Evolutionary conservation across 2,888 invertebrate species (phyloP).

Genomic region (Rosalia funebris): DNA sequence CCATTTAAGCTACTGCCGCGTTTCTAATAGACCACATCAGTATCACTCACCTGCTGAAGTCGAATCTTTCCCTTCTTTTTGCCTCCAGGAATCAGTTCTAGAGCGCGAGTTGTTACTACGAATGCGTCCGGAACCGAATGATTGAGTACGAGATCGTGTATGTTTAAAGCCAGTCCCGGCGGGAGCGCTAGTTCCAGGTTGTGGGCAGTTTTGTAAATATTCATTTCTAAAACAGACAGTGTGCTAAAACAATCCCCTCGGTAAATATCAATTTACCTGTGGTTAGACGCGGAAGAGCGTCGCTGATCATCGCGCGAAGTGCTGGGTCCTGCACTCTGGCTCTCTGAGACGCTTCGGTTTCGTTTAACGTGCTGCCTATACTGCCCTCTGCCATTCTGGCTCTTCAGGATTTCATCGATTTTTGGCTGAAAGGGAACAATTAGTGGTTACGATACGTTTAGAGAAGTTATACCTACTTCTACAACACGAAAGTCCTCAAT

Average conservation of each 20-base stretch:
- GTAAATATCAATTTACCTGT: constrained; percentile 43
- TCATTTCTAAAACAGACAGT: constrained; percentile 46
- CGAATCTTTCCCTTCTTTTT: constrained; percentile 49
- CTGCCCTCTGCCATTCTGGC: constrained; percentile 61
- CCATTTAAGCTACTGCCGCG: too few species aligned
- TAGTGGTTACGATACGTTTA: too few species aligned
- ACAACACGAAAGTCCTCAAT: constrained; percentile 90
- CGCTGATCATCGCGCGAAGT: constrained; percentile 45
- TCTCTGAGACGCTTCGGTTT: constrained; percentile 76
- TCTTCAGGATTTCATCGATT: constrained; percentile 70
- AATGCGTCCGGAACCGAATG: constrained; percentile 60
- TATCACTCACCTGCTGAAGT: constrained; percentile 41
- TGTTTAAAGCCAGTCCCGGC: constrained; percentile 55
- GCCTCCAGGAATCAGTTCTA: constrained; percentile 60
- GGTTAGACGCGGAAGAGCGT: constrained; percentile 41
- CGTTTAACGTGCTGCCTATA: constrained; percentile 67
- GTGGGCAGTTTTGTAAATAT: constrained; percentile 49
- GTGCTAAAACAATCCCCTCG: background rate
- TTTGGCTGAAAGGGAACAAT: constrained; percentile 67
- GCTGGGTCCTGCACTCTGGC: constrained; percentile 57
- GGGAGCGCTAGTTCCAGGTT: constrained; percentile 62
- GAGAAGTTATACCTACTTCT: constrained; percentile 71
- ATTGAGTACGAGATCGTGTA: constrained; percentile 58
- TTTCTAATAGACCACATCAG: too few species aligned
- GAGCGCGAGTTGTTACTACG: constrained; percentile 49